Conservation (phyloP, 2,797 vertebrate species). For the Semaprochilodus insignis region DNA sequence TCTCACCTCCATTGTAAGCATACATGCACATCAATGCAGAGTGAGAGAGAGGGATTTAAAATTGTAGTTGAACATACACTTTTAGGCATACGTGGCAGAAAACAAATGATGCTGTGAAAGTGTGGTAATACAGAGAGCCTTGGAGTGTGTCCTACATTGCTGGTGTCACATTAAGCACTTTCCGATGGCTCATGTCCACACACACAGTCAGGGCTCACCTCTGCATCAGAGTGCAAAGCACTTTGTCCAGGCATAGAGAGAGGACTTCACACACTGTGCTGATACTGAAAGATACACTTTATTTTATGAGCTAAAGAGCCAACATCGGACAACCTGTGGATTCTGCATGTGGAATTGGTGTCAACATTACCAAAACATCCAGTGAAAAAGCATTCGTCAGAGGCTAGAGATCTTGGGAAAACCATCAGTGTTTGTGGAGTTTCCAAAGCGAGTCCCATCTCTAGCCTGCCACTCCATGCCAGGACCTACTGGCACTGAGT, state of each 20-base stretch:
- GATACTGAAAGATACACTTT: not conserved
- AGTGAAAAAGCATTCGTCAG: not conserved
- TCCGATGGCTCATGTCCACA: constrained; percentile 54
- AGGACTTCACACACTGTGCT: constrained; percentile 20
- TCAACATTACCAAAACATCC: not conserved
- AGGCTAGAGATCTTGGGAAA: not conserved
- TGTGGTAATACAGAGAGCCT: not conserved
- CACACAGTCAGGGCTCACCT: constrained; percentile 26
- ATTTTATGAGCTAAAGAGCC: constrained; percentile 6
- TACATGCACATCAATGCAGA: not conserved
- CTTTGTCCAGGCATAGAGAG: constrained; percentile 36
- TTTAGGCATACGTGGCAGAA: not conserved
- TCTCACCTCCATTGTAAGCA: not conserved
- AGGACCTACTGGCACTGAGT: too few relatives aligned
- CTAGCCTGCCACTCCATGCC: too few relatives aligned
- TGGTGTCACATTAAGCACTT: constrained; percentile 50
- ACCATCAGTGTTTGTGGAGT: not conserved
- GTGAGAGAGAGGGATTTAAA: not conserved
- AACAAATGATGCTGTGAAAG: constrained; percentile 1
- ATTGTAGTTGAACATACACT: not conserved
- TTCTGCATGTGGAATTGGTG: not conserved
- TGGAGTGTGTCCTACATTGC: not conserved
- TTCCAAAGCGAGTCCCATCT: too few relatives aligned
- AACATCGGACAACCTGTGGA: not conserved
- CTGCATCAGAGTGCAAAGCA: constrained; percentile 40